These are phyloP conservation scores for Neopelma chrysocephalum DNA, from an alignment of 2,797 vertebrate species.

Conservation along the genomic window DNA sequence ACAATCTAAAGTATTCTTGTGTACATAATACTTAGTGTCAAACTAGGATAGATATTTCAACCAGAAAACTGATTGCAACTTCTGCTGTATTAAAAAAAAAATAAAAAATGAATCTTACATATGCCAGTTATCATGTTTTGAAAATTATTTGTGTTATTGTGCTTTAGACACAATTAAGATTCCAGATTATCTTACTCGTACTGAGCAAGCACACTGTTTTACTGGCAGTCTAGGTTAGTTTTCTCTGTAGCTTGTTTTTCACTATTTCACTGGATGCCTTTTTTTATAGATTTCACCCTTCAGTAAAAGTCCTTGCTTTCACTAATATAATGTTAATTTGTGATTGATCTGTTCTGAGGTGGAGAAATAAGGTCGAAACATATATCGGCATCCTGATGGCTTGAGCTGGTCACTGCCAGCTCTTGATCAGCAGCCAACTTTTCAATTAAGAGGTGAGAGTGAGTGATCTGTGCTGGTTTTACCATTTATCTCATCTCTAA, in stretches of 20 bases:
- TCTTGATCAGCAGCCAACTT: slow-evolving; percentile 71
- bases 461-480: slow-evolving; percentile 59
- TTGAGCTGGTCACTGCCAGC: slow-evolving; percentile 53
- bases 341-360: slow-evolving; percentile 53
- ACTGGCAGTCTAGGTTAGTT: background rate
- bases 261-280: background rate
- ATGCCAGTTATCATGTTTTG: background rate
- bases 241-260: slow-evolving; percentile 39
- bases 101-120: background rate
- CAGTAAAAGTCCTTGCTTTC: slow-evolving; percentile 27
- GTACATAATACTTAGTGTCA: background rate
- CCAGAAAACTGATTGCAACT: background rate
- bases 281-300: slow-evolving; percentile 23
- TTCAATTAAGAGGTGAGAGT: slow-evolving; percentile 75
- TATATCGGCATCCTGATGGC: slow-evolving; percentile 37
- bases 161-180: background rate
- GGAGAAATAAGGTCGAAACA: slow-evolving; percentile 57
- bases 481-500: slow-evolving; percentile 55
- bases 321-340: slow-evolving; percentile 59
- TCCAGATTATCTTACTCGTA: background rate
- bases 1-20: background rate
- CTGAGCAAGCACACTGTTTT: background rate
- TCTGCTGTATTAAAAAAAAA: background rate
- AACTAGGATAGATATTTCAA: background rate
- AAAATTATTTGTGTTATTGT: background rate